Base-by-base conservation (phyloP, 1,140 invertebrate species). In the Drosophila leontia region DNA sequence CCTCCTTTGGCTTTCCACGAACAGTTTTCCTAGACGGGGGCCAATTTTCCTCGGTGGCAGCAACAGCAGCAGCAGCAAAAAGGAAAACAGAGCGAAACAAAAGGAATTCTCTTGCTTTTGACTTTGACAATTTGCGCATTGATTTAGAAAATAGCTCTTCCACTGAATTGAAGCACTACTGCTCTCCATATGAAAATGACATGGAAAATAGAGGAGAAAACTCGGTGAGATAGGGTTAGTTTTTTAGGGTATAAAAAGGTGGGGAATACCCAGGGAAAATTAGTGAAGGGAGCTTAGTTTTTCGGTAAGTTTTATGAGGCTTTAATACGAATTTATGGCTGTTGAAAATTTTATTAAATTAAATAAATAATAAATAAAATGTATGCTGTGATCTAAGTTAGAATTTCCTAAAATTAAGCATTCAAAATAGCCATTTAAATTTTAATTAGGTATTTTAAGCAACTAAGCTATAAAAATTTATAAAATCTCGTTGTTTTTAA, bases 101-200 rank as follows among this genome's bases (percentile, higher is more conserved):
- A 71, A 70, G 50, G 70, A 78, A 47, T 50, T 56, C 41, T 45
- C 19, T 41, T 41, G 32, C 53, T 70, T 70, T 83, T 88, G 81
- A 80, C 84, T 70, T 80, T 87, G 80, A 84, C 84, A 88, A 87
- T 88, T 88, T 88, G 85, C 77, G 85, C 84, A 88, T 88, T 88
- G 84, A 90, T 88, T 88, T 84, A 79, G 84, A 88, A 88, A 88
- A 84, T 88, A 70, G 57, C 67, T 77, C 61, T 59, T 60, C 53
- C 85, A 72, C 63, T 82, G 67, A 88, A 88, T 69, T 68, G 72
- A 67, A 80, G 80, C 80, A 44, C 55, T 32, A n/a, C 35, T 39
- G 15, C 48, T 51, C 67, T 42, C 67, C 69, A 63, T 71, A 87
- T 80, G 64, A 88, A 88, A 88, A 80, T 87, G 80, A 87, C 80